phyloP scores from a whole-genome alignment of 2,113 vertebrate genomes.

The Promerops cafer region DNA sequence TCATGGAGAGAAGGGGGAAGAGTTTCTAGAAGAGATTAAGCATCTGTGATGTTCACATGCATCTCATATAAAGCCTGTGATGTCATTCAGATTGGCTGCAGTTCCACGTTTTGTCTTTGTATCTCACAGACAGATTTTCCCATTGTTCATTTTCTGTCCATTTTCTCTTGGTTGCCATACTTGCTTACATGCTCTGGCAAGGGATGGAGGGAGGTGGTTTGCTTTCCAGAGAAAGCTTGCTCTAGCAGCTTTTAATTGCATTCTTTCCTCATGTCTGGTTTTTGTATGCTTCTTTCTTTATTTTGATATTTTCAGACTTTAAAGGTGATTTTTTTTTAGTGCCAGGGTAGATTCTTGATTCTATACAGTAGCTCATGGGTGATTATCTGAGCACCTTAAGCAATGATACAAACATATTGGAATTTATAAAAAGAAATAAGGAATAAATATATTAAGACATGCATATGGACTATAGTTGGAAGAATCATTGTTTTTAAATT shows the following conservation, averaged over 20 bases:
- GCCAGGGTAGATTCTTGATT: background rate
- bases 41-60: constrained; percentile 46
- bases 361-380: background rate
- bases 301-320: background rate
- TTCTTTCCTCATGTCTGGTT: background rate
- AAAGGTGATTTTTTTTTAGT: background rate
- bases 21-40: constrained; percentile 57
- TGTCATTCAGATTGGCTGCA: constrained; percentile 26
- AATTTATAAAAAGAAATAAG: background rate
- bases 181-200: constrained; percentile 28
- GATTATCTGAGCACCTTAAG: background rate
- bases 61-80: constrained; percentile 25
- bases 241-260: background rate
- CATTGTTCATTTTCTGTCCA: background rate
- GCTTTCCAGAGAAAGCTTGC: background rate
- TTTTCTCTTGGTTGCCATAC: constrained; percentile 41
- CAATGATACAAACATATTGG: background rate
- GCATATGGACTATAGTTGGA: background rate
- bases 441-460: background rate
- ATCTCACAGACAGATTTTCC: constrained; percentile 28
- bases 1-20: constrained; percentile 24
- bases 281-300: background rate
- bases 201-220: constrained; percentile 25
- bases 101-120: background rate
- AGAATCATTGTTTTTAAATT: background rate